phyloP scores from a whole-genome alignment of 2,888 invertebrate species.

The Eudemis profundana region DNA sequence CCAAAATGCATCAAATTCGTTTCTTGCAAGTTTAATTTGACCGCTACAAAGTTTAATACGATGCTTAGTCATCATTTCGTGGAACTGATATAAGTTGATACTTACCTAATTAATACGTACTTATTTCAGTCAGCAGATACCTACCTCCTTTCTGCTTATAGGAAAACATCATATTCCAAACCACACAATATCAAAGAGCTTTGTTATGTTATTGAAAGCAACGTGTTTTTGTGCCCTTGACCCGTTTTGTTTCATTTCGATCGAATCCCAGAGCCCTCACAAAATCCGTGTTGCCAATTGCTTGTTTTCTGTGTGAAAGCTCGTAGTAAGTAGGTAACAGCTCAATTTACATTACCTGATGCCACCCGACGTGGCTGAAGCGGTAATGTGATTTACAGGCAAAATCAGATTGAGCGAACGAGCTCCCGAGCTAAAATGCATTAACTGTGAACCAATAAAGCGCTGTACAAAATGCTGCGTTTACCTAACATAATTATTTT shows the following conservation, averaged over 20 bases:
- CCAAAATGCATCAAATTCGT: neutral
- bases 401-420: conserved; percentile 30
- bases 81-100: neutral
- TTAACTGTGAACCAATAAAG: conserved; percentile 23
- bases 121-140: neutral
- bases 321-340: neutral
- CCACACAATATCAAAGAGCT: too few species aligned
- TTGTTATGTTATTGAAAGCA: conserved; percentile 8
- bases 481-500: conserved; percentile 33
- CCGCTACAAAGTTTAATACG: neutral
- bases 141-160: too few species aligned
- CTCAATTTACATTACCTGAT: conserved; percentile 20
- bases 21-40: neutral
- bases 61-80: neutral
- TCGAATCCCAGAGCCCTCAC: neutral
- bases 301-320: conserved; percentile 1
- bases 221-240: conserved; percentile 17
- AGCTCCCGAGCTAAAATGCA: conserved; percentile 18
- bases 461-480: conserved; percentile 4
- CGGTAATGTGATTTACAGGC: conserved; percentile 25
- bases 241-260: conserved; percentile 22
- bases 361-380: conserved; percentile 5
- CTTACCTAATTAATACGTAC: neutral
- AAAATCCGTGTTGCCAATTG: neutral
- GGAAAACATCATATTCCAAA: too few species aligned